These are phyloP conservation scores for Apis mellifera DNA, from an alignment of 1,140 invertebrate genomes.

Conservation along the genomic window Amel_HAv3.1 CM009939.2:4705001-4705500, in stretches of 20 bases:
- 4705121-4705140: neutral
- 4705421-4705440: constrained; percentile 17
- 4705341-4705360: constrained; percentile 75
- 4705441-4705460: constrained; percentile 19
- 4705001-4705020: too few relatives aligned
- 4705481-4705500: constrained; percentile 75
- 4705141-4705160: neutral
- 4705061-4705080: too few relatives aligned
- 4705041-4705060: too few relatives aligned
- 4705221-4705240: constrained; percentile 26
- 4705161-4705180: neutral
- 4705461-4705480: constrained; percentile 71
- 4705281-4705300: constrained; percentile 58
- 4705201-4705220: constrained; percentile 49
- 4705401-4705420: constrained; percentile 74
- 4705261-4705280: constrained; percentile 34
- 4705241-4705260: constrained; percentile 3
- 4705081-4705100: too few relatives aligned
- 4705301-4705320: constrained; percentile 78
- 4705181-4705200: constrained; percentile 33
- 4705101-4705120: neutral
- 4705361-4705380: constrained; percentile 80
- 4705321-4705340: constrained; percentile 79
- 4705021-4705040: too few relatives aligned
- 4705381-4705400: constrained; percentile 78